Evolutionary conservation across 2,888 invertebrate genomes (phyloP), one percentile per base, ranked within the genome.

Genomic region (Anticlea derivata): DNA sequence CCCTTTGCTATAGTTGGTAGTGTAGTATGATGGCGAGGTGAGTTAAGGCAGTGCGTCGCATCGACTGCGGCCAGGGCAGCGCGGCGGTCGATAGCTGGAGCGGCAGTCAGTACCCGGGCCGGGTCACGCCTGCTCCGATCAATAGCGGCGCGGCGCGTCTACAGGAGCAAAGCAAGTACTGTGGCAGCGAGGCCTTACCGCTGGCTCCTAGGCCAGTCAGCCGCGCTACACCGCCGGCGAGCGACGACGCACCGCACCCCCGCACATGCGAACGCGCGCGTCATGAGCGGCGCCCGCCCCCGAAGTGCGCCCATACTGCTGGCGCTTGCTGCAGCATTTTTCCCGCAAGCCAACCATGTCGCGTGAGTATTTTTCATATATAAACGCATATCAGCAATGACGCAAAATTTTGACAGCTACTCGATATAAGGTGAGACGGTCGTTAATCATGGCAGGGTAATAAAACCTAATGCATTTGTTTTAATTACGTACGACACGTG

Each of bases 321-420:
- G 86, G 92, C 91, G 86, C 89, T 93, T 78, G 91, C 91, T 80
- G 87, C 91, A 74, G 89, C 92, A 68, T 86, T 92, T 66, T 81
- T 92, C 69, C 92, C 92, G 69, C 91, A 92, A 74, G 90, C 87
- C 64, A 90, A 92, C 78, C 91, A 91, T 80, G 93, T 93, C 80
- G 93, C 92, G 93, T 93, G 78, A 93, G 93, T 93, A 43, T 20
- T 38, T 30, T 46, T 35, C 24, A 52, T 27, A 33, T 39, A 35
- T 29, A 37, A 31, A 35, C 10, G 12, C 6, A 37, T 29, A 5
- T 11, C 6, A 29, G 7, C n/a, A 5, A 17, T 27, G 31, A 61
- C 54, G 56, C 58, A 51, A 63, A 67, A 59, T 47, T 68, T 69
- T 58, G 54, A 66, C 55, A 58, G 34, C 58, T 55, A 12, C n/a